These are phyloP conservation scores for Calliphora vomitoria DNA, from an alignment of 2,888 invertebrate species.

Conservation along the genomic window DNA sequence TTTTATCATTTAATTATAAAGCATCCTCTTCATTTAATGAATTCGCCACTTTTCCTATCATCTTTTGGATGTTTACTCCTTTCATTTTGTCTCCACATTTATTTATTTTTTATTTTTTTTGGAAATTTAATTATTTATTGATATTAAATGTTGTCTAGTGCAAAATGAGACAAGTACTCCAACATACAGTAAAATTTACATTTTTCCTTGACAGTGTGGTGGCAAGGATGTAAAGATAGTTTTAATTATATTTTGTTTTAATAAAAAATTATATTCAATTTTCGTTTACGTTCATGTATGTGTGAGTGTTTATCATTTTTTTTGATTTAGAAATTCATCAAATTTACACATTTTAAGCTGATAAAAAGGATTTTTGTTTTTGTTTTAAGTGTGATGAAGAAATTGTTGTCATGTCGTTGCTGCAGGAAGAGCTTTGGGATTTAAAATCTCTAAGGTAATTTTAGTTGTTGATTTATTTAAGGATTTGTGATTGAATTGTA, in stretches of 20 bases:
- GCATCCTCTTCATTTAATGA: slow-evolving; percentile 68
- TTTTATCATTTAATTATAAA: slow-evolving; percentile 68
- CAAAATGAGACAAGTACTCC: slow-evolving; percentile 30
- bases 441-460: slow-evolving; percentile 70
- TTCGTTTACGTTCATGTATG: neutral
- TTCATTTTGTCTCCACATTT: slow-evolving; percentile 26
- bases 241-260: slow-evolving; percentile 73
- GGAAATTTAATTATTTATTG: slow-evolving; percentile 73
- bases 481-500: slow-evolving; percentile 62
- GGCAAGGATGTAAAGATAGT: slow-evolving; percentile 61
- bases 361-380: slow-evolving; percentile 25
- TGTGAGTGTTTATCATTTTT: slow-evolving; percentile 17
- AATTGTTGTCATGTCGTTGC: slow-evolving; percentile 11
- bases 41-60: slow-evolving; percentile 62
- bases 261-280: slow-evolving; percentile 64
- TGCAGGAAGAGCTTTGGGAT: slow-evolving; percentile 55
- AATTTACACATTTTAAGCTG: slow-evolving; percentile 58
- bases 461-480: slow-evolving; percentile 69
- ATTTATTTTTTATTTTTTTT: slow-evolving; percentile 55
- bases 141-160: slow-evolving; percentile 71
- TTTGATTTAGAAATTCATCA: slow-evolving; percentile 51
- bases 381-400: slow-evolving; percentile 25
- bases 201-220: slow-evolving; percentile 26
- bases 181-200: neutral
- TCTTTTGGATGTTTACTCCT: slow-evolving; percentile 59